Evolutionary conservation across 2,888 invertebrate genomes (phyloP), one percentile per base, ranked within the genome.

Genomic region (Carabus problematicus): DNA sequence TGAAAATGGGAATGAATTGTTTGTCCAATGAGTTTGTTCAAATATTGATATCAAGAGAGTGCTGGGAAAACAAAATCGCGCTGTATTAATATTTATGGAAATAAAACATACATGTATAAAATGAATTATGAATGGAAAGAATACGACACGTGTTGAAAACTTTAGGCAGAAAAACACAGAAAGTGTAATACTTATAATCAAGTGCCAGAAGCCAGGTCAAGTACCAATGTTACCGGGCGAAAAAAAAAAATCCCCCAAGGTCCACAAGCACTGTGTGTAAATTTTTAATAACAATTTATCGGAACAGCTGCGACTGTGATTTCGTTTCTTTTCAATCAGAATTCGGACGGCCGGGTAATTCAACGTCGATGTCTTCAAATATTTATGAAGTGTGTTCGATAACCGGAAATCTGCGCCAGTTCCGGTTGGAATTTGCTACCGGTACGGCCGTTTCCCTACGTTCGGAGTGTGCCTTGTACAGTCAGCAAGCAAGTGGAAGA

Each of bases 281-380:
- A 52, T 52, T 52, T 52, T 52, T 52, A 52, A 52, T 52, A 52
- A 52, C 16, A 47, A 12, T 47, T 19, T 12, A 52, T 52, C 52
- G 52, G 16, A 52, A 52, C 52, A 52, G 52, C 52, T 52, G 52
- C 14, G 14, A 8, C 19, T 52, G 16, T 12, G 52, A 52, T 52
- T 52, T 52, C 16, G 14, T 52, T 52, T 52, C 18, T 52, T 52
- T 52, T 52, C 52, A 52, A 52, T 52, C 52, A 52, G 18, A 18
- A 16, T 52, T 12, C 29, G 29, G 29, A 29, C 3, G 29, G 29
- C n/a, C 49, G 4, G 11, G 52, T 52, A 52, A 52, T 52, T 52
- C 29, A 16, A 52, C 49, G 52, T 52, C 14, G 52, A 9, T 12
- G 52, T 18, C 52, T 6, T 52, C 16, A 52, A 52, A 52, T 52